A percentile compares a stretch with the other conserved stretches of the same genome.
Evolutionary conservation across 2,113 vertebrate genomes (phyloP).

Genomic region (Redunca redunca): DNA sequence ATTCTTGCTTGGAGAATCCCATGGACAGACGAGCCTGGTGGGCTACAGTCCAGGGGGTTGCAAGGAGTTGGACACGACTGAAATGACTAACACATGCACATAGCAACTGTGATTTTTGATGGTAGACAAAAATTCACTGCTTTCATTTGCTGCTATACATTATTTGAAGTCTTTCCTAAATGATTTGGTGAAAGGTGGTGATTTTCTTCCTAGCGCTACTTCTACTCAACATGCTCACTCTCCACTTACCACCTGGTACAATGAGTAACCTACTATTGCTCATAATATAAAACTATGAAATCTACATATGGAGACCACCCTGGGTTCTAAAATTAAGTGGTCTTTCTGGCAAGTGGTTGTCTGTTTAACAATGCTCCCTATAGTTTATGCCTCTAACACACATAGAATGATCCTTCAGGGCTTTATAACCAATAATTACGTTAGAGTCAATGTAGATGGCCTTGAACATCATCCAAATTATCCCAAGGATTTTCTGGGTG

Average conservation of each 20-base stretch:
- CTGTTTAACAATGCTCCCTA: neutral
- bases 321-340: neutral
- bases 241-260: neutral
- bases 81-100: neutral
- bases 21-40: neutral
- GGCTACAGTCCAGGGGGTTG: neutral
- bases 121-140: neutral
- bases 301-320: slow-evolving; percentile 42
- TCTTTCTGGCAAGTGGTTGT: slow-evolving; percentile 35
- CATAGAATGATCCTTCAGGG: neutral
- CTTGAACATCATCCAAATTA: neutral
- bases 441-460: neutral
- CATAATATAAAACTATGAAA: neutral
- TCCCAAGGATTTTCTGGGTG: neutral
- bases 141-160: neutral
- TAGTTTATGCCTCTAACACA: neutral
- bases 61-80: neutral
- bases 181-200: neutral
- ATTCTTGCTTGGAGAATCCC: neutral
- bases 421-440: neutral
- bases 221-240: neutral
- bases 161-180: neutral
- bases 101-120: neutral
- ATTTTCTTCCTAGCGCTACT: neutral
- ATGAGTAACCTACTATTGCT: neutral